Evolutionary conservation across 1,140 invertebrate genomes (phyloP), one percentile per base, ranked within the genome.

Genomic region (Dendroctonus ponderosae): DNA sequence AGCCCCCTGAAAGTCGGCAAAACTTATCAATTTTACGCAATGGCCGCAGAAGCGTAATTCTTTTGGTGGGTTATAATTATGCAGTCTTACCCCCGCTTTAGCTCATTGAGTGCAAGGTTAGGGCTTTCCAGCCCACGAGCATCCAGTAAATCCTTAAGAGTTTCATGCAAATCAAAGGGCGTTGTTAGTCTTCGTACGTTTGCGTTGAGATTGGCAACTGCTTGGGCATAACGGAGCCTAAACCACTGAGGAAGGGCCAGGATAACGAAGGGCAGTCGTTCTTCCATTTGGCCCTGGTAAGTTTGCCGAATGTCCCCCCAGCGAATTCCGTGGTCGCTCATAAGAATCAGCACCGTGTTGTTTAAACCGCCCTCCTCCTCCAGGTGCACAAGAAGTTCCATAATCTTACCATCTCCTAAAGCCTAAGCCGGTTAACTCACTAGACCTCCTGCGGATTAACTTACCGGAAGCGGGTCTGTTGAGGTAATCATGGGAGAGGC

Each of bases 271-370:
- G 96, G 96, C 14, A 98, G 77, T 48, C 94, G 80, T 76, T 97
- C 94, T 78, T 98, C 96, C 64, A 96, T 82, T 76, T 91, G 88
- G 0, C 96, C 96, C 58, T 90, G 86, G 75, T 90, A 89, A 0
- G 94, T 96, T 70, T 85, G 77, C 14, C 91, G 77, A 12, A 94
- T 87, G 3, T 82, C 80, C 2, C 95, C 94, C 82, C 91, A 97
- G 39, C 96, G 79, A 74, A 95, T 89, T 0, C 96, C 96, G 78
- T 98, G 96, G 79, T 98, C 96, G 73, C 93, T 96, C 69, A 95
- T 82, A 12, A 97, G 85, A 37, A 97, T 82, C 0, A 97, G 76
- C 70, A 90, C 79, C 0, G 86, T 87, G 51, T 88, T 84, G 44
- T 91, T 84, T 68, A 90, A 78, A 9, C 85, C 81, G 0, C 85